Evolutionary conservation across 2,113 vertebrate genomes (phyloP).

Genomic region (Corynorhinus townsendii): DNA sequence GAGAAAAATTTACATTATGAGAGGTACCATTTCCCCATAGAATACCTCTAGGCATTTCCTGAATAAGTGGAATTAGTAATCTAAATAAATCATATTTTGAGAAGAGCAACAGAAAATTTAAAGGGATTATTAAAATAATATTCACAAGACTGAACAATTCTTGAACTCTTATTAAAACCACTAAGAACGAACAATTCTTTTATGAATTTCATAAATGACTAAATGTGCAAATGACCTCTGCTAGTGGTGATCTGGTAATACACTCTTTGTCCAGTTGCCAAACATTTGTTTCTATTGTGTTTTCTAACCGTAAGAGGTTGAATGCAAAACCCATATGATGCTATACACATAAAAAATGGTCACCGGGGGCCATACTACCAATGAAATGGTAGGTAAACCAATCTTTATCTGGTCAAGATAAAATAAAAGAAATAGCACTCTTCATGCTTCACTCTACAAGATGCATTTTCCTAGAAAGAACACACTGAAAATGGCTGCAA

Average conservation of each 20-base stretch:
- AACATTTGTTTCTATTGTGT: conserved; percentile 84
- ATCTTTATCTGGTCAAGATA: conserved; percentile 86
- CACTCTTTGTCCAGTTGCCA: conserved; percentile 84
- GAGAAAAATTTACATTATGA: conserved; percentile 91
- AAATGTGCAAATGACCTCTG: conserved; percentile 86
- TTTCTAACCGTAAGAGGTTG: conserved; percentile 89
- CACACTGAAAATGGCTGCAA: conserved; percentile 98
- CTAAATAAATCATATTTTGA: conserved; percentile 88
- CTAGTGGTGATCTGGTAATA: conserved; percentile 82
- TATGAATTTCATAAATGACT: conserved; percentile 85
- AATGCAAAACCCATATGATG: conserved; percentile 91
- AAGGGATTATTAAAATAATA: conserved; percentile 98
- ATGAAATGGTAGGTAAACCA: conserved; percentile 95
- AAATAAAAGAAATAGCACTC: conserved; percentile 80
- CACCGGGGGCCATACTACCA: conserved; percentile 88
- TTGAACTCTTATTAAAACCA: conserved; percentile 93
- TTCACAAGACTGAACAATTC: conserved; percentile 96
- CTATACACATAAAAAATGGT: conserved; percentile 86
- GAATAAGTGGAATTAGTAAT: conserved; percentile 90
- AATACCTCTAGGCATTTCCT: conserved; percentile 89
- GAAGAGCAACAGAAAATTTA: conserved; percentile 92
- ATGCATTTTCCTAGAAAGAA: conserved; percentile 99
- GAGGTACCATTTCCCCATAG: conserved; percentile 90
- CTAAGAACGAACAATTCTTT: conserved; percentile 86
- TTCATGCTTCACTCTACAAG: conserved; percentile 93